Evolutionary conservation across 2,113 vertebrate species (phyloP).

Genomic region (Mungos mungo): DNA sequence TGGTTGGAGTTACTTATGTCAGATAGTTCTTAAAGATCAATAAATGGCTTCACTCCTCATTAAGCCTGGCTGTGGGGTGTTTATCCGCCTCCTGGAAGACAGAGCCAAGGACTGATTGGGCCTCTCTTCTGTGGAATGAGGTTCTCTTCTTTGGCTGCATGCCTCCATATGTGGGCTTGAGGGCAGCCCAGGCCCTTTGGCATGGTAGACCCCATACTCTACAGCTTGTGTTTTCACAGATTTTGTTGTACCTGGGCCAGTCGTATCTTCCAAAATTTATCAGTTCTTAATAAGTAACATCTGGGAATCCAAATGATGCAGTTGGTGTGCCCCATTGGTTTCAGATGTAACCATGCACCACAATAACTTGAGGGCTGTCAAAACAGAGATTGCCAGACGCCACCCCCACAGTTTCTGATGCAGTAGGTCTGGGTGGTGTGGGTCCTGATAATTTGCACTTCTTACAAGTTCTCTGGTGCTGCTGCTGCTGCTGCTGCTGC

Average conservation of each 20-base stretch:
- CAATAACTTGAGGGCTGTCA: background rate
- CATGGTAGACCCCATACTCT: background rate
- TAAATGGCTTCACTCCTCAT: constrained; percentile 48
- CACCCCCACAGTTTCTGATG: background rate
- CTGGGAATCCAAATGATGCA: background rate
- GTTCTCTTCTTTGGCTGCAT: background rate
- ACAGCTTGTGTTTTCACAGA: background rate
- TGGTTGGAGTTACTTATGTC: background rate
- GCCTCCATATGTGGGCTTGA: background rate
- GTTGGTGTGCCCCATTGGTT: background rate
- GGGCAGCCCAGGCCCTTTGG: background rate
- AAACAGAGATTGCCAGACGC: background rate
- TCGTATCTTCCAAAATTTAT: background rate
- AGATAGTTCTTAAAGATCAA: constrained; percentile 27
- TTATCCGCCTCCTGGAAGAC: background rate
- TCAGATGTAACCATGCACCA: background rate
- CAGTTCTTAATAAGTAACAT: background rate
- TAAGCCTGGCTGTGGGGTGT: background rate
- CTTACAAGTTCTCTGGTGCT: background rate
- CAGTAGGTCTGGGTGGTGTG: background rate
- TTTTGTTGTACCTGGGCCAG: background rate
- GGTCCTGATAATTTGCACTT: background rate
- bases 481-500: background rate
- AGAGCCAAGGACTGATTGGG: background rate
- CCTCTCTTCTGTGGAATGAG: background rate